Base-by-base conservation (phyloP, 2,113 vertebrate genomes). In the Leucoraja erinaceus region DNA sequence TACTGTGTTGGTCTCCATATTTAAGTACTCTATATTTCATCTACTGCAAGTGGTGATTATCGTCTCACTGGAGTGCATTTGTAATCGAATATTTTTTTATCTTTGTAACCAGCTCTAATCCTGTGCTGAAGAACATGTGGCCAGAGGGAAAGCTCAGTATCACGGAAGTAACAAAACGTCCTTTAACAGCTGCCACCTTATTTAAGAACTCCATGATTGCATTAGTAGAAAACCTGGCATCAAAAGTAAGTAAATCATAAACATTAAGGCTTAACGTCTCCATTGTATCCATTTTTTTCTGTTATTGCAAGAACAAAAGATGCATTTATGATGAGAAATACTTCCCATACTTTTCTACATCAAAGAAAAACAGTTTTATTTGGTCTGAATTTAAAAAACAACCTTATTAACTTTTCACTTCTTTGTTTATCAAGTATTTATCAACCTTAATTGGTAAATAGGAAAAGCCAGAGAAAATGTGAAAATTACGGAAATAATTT, bases 121-220 rank as follows among this genome's bases (percentile, higher is more conserved):
- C 97, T 0, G 98, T 99, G 88, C 94, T 99, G 95, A 99, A 98
- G 95, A 97, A 83, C 47, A 99, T 99, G 99, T 99, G 99, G 99
- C 99, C 98, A 0, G 99, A 99, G 95, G 99, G 99, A 63, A 99
- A 99, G 93, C 96, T 99, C 95, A 98, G 98, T 94, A 99, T 99
- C 94, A 99, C 98, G 0, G 98, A 99, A 94, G 99, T 99, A 94
- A 99, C 99, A 94, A 99, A 99, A 93, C 96, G 99, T 0, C 99
- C 99, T 2, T 95, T 98, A 93, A 99, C 99, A 0, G 98, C 98
- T 0, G 99, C 97, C 83, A 96, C 99, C 0, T 97, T 99, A 74
- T 99, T 99, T 94, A 99, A 98, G 95, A 99, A 97, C 96, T 99
- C 99, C 93, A 99, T 99, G 98, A 98, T 99, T 94, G 97, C 97